Evolutionary conservation across 2,113 vertebrate genomes (phyloP).

Genomic region (Poecile atricapillus): DNA sequence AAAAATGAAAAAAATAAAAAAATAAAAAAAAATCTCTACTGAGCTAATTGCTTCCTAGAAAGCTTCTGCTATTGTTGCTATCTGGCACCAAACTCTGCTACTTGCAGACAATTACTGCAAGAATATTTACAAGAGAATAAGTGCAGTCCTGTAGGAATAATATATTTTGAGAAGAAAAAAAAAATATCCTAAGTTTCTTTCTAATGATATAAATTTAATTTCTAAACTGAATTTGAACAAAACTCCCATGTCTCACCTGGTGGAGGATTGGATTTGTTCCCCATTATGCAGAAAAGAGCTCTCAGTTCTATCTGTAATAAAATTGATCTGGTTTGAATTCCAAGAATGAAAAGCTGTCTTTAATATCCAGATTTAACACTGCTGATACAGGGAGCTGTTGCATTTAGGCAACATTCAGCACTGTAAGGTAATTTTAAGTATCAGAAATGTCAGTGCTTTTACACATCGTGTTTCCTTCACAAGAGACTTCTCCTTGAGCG

Average conservation of each 20-base stretch:
- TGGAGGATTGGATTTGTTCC: background rate
- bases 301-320: background rate
- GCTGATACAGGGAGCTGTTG: background rate
- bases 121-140: background rate
- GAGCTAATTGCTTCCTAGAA: constrained; percentile 5
- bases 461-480: background rate
- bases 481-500: background rate
- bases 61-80: background rate
- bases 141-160: background rate
- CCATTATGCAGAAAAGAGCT: background rate
- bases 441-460: background rate
- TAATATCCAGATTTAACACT: background rate
- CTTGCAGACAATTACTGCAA: background rate
- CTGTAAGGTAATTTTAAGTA: background rate
- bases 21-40: background rate
- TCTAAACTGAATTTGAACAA: background rate
- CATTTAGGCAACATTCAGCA: background rate
- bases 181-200: background rate
- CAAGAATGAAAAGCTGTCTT: background rate
- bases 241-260: accelerated
- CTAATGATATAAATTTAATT: background rate
- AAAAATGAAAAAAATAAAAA: background rate
- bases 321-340: background rate
- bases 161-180: background rate
- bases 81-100: background rate